Evolutionary conservation across 37 sponge, comb jelly and placozoan species (phyloP).

Genomic region (Cliona cf. orientalis): DNA sequence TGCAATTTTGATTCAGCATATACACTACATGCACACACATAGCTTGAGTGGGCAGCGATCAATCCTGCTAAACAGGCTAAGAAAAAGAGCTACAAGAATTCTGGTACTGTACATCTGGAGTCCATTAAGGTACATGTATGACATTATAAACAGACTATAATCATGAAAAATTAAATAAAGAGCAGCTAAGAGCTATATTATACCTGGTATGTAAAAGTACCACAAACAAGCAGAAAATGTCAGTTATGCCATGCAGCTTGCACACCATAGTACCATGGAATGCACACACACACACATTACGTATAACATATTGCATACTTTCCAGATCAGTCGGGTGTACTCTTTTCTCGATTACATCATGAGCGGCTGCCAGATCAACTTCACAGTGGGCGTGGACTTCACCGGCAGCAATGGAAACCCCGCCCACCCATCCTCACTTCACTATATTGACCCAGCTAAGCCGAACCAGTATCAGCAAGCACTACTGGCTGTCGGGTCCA

Average conservation of each 20-base stretch:
- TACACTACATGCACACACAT: background rate
- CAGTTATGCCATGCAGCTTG: background rate
- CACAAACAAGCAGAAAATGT: background rate
- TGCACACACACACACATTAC: no score
- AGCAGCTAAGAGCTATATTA: background rate
- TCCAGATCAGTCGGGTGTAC: constrained; percentile 49
- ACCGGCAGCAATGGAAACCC: constrained; percentile 91
- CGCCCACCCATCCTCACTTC: constrained; percentile 68
- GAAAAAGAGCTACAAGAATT: constrained; percentile 79
- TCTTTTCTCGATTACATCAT: constrained; percentile 93
- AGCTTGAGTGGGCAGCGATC: constrained; percentile 64
- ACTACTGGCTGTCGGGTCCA: constrained; percentile 73
- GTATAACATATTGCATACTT: background rate
- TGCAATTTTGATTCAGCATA: no score
- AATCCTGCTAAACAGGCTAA: constrained; percentile 60
- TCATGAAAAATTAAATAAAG: background rate
- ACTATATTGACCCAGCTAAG: constrained; percentile 70
- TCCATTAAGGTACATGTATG: constrained; percentile 36
- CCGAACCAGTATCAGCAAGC: constrained; percentile 86
- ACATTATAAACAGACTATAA: background rate
- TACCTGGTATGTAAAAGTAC: background rate
- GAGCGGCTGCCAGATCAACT: constrained; percentile 89
- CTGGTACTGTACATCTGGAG: constrained; percentile 66
- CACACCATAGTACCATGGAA: background rate
- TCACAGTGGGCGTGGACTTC: constrained; percentile 92